These are phyloP conservation scores for Hypomecis punctinalis DNA, from an alignment of 2,888 invertebrate species.

Conservation along the genomic window DNA sequence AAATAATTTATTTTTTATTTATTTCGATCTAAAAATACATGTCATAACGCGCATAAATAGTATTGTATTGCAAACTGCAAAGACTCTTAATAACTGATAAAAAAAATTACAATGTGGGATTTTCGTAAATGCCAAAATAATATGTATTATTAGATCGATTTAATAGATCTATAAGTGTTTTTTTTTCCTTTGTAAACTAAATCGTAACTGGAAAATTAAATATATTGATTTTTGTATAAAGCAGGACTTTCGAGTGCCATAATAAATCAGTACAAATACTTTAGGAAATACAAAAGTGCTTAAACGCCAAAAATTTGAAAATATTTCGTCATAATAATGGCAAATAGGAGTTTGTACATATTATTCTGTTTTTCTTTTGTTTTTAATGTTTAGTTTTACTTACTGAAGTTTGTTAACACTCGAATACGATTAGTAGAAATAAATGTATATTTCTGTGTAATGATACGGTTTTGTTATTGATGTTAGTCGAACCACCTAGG, in stretches of 20 bases:
- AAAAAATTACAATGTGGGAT: too few relatives aligned
- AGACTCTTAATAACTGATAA: too few relatives aligned
- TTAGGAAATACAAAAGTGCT: neutral
- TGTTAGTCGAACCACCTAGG: too few relatives aligned
- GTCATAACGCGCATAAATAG: too few relatives aligned
- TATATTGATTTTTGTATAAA: neutral
- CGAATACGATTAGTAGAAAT: conserved; percentile 39
- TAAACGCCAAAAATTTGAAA: conserved; percentile 5
- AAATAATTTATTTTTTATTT: conserved; percentile 3
- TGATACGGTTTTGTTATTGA: conserved; percentile 21
- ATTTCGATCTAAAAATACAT: too few relatives aligned
- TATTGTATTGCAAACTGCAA: too few relatives aligned
- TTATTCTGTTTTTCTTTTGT: conserved; percentile 35
- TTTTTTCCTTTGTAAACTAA: conserved; percentile 2
- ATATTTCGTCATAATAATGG: neutral
- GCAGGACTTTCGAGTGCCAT: conserved; percentile 11
- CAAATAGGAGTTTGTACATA: conserved; percentile 22
- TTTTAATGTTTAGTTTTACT: conserved; percentile 36
- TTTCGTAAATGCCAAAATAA: too few relatives aligned
- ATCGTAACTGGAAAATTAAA: neutral
- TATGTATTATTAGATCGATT: conserved; percentile 2
- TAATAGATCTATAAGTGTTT: neutral
- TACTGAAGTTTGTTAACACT: conserved; percentile 42
- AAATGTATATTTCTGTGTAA: conserved; percentile 35
- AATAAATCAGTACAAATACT: conserved; percentile 18